Conservation (phyloP, 1,140 invertebrate species). For the Chironomus striatipennis region DNA sequence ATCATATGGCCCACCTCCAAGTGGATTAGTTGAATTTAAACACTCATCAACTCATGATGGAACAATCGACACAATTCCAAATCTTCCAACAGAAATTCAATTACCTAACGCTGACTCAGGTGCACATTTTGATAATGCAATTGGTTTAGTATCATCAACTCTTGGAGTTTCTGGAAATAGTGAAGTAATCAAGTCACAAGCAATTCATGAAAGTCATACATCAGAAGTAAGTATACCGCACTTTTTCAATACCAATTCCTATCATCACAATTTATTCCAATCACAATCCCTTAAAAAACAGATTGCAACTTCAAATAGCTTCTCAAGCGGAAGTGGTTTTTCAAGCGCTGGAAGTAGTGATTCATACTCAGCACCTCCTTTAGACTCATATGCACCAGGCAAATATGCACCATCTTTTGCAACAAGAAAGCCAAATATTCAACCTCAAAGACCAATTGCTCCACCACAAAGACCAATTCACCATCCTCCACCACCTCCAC, state of each 20-base stretch:
- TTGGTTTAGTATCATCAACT: conserved; percentile 4
- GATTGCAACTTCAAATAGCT: background rate
- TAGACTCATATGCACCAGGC: background rate
- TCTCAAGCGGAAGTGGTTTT: background rate
- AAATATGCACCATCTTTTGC: background rate
- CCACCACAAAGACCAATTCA: background rate
- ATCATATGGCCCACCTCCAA: background rate
- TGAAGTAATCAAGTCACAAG: conserved; percentile 1
- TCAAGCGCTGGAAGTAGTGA: background rate
- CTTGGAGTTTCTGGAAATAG: background rate
- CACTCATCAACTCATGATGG: background rate
- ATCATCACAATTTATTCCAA: background rate
- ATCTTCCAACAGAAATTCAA: background rate
- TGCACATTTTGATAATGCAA: background rate
- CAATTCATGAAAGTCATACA: conserved; percentile 18
- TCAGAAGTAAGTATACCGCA: background rate
- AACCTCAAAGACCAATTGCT: background rate
- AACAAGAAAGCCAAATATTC: background rate
- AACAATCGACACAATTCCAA: background rate
- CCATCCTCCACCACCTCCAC: background rate
- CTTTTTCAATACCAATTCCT: background rate
- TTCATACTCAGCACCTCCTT: background rate
- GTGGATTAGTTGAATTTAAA: background rate
- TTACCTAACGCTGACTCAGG: background rate
- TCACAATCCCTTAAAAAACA: background rate